phyloP scores from a whole-genome alignment of 2,888 invertebrate species.

The Caenorhabditis plicata region DNA sequence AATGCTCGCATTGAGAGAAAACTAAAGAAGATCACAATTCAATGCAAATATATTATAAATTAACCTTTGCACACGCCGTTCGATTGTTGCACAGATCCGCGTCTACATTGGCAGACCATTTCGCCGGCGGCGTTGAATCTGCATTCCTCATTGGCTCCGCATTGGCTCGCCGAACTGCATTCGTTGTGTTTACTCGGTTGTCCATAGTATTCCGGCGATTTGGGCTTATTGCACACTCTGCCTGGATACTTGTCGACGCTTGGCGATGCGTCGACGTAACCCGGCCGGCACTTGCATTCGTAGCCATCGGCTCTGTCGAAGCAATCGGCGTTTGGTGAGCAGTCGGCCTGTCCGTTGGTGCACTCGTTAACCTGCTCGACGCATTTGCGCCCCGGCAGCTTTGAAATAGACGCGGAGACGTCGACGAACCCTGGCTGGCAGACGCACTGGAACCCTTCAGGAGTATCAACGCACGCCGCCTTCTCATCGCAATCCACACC shows the following conservation, averaged over 20 bases:
- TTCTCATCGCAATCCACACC: slow-evolving; percentile 59
- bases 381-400: slow-evolving; percentile 56
- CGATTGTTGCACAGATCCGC: slow-evolving; percentile 44
- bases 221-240: slow-evolving; percentile 58
- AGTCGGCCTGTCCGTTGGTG: slow-evolving; percentile 74
- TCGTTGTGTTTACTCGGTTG: slow-evolving; percentile 38
- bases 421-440: slow-evolving; percentile 60
- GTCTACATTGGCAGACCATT: slow-evolving; percentile 43
- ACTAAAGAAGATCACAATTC: too few relatives aligned
- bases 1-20: slow-evolving; percentile 53
- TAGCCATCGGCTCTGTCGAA: slow-evolving; percentile 86
- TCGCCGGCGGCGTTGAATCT: slow-evolving; percentile 40
- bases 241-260: slow-evolving; percentile 57
- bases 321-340: slow-evolving; percentile 82
- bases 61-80: slow-evolving; percentile 51
- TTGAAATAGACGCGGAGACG: slow-evolving; percentile 49
- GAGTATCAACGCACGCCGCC: slow-evolving; percentile 60
- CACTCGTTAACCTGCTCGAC: slow-evolving; percentile 58
- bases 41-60: too few relatives aligned
- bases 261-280: slow-evolving; percentile 73
- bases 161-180: slow-evolving; percentile 38
- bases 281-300: slow-evolving; percentile 85
- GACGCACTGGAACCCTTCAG: slow-evolving; percentile 56
- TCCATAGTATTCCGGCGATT: slow-evolving; percentile 49
- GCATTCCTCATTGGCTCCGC: slow-evolving; percentile 55